phyloP scores from a whole-genome alignment of 2,888 invertebrate species.

The Aphrophora alni region DNA sequence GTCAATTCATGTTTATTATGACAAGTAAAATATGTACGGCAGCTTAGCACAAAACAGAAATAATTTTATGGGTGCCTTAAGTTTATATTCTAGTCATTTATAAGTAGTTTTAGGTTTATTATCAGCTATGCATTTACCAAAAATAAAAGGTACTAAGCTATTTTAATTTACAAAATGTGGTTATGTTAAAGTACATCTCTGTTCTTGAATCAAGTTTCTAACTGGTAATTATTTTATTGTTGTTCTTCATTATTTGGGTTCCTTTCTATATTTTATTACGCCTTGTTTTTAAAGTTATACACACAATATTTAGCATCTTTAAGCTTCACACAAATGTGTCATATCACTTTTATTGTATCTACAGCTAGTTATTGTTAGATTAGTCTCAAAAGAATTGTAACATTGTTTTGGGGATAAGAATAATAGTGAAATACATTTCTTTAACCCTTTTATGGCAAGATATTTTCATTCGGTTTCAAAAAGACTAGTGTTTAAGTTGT shows the following conservation, averaged over 20 bases:
- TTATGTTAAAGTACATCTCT: neutral
- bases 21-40: neutral
- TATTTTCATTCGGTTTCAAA: too few relatives aligned
- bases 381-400: too few relatives aligned
- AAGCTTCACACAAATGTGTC: too few relatives aligned
- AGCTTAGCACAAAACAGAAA: neutral
- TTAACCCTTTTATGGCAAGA: too few relatives aligned
- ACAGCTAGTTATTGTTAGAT: too few relatives aligned
- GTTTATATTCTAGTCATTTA: constrained; percentile 7
- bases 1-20: neutral
- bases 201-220: neutral
- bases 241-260: neutral
- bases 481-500: too few relatives aligned
- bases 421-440: too few relatives aligned
- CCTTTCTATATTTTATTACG: too few relatives aligned
- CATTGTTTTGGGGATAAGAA: too few relatives aligned
- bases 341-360: too few relatives aligned
- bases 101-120: neutral
- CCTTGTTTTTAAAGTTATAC: too few relatives aligned
- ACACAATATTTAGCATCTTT: too few relatives aligned
- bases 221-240: neutral
- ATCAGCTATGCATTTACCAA: neutral
- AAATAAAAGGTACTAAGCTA: neutral
- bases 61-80: neutral
- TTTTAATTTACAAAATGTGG: neutral